Conservation (phyloP, 2,797 vertebrate species). For the Myripristis murdjan region DNA sequence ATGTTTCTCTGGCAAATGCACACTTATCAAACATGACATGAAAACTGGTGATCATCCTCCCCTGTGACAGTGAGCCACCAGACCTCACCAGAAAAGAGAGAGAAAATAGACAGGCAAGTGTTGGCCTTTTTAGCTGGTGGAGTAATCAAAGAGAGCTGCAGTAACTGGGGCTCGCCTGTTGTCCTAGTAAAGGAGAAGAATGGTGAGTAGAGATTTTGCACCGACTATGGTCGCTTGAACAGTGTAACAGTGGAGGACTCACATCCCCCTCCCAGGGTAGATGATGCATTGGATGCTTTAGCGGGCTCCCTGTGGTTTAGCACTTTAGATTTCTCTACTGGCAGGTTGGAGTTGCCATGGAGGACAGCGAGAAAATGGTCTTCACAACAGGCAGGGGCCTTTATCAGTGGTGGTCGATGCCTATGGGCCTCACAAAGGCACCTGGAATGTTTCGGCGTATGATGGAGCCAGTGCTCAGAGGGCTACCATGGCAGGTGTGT, state of each 20-base stretch:
- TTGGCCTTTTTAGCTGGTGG: constrained; percentile 12
- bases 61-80: constrained; percentile 11
- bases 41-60: not conserved
- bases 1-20: constrained; percentile 20
- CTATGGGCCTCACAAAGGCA: constrained; percentile 21
- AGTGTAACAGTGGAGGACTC: constrained; percentile 22
- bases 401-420: constrained; percentile 27
- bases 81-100: constrained; percentile 17
- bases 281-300: constrained; percentile 13
- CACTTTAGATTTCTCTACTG: constrained; percentile 43
- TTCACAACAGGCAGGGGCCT: constrained; percentile 29
- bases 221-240: constrained; percentile 31
- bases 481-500: constrained; percentile 32
- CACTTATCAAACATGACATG: not conserved
- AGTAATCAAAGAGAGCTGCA: constrained; percentile 40
- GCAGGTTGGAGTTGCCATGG: constrained; percentile 30
- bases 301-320: constrained; percentile 20
- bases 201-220: constrained; percentile 28
- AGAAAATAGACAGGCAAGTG: constrained; percentile 10
- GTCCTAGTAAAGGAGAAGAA: constrained; percentile 36
- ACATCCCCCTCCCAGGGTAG: constrained; percentile 13
- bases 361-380: constrained; percentile 23
- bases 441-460: constrained; percentile 3
- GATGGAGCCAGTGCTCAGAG: constrained; percentile 35
- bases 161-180: constrained; percentile 22